Conservation (phyloP, 2,113 vertebrate species). For the Zosterops hypoxanthus region DNA sequence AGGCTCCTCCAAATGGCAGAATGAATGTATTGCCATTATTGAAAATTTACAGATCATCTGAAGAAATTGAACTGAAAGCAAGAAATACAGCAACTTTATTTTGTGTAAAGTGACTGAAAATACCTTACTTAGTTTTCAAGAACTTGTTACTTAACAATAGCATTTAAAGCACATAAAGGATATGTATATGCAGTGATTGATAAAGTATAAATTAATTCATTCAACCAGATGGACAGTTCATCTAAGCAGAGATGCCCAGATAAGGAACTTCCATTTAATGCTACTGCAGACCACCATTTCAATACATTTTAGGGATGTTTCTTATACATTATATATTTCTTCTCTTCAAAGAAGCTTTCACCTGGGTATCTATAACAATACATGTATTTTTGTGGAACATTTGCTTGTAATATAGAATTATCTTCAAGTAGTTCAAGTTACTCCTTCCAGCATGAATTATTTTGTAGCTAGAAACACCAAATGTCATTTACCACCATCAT, state of each 20-base stretch:
- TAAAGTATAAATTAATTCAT: neutral
- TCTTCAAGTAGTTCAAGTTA: neutral
- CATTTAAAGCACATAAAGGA: neutral
- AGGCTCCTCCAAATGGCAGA: slow-evolving; percentile 75
- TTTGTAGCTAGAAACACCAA: neutral
- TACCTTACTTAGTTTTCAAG: neutral
- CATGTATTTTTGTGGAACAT: neutral
- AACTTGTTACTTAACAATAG: neutral
- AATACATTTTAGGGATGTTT: neutral
- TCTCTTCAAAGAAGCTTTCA: neutral
- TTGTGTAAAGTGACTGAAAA: neutral
- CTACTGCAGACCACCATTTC: neutral
- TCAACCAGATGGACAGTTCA: neutral
- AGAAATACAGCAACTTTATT: neutral
- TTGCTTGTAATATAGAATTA: neutral
- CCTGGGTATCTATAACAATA: neutral
- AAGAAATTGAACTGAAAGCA: slow-evolving; percentile 6
- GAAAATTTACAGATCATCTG: slow-evolving; percentile 11
- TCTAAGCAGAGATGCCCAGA: neutral
- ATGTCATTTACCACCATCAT: neutral
- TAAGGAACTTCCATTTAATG: neutral
- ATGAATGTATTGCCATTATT: slow-evolving; percentile 64
- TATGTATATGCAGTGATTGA: neutral
- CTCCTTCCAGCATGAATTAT: neutral
- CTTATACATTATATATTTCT: neutral